Base-by-base conservation (phyloP, 1,140 invertebrate species). In the Diorhabda sublineata region DNA sequence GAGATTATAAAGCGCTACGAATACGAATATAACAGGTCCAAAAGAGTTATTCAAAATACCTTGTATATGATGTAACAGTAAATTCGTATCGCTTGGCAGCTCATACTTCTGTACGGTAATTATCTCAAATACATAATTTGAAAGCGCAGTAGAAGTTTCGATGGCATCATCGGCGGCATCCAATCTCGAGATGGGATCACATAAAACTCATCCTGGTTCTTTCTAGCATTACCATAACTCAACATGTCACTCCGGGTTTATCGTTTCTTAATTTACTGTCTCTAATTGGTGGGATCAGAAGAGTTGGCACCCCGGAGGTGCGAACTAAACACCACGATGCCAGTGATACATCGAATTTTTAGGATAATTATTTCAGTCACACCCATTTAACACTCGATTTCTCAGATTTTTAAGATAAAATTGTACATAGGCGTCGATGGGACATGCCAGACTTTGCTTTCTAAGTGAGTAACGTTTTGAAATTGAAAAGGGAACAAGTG, bases 321-420 rank as follows among this genome's bases (percentile, higher is more conserved):
- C 73, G 71, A 79, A 75, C 61, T 74, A 71, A 71, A 73, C 73
- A 71, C 70, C 61, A 73, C 68, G 69, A 73, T 61, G 65, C 64
- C 74, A 73, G 75, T 80, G 78, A 80, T 79, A 78, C 79, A 79
- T 80, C 72, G 77, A 78, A 77, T 76, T 79, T 80, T 79, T 79
- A 80, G 75, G 77, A 79, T 80, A 80, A 80, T 80, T 79, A 78
- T 80, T 79, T 79, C 77, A 75, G 77, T 76, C 69, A 77, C 78
- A 76, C 78, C 78, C 77, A 76, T 77, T 79, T 78, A 78, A 76
- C 77, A 76, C 78, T 72, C 74, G 77, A 79, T 77, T 69, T 70
- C 61, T 66, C 69, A 56, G 52, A 73, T 69, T 42, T 58, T 69
- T 69, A 6, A 6, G 11, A 41, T 52, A 52, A 52, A 52, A 52